phyloP scores from a whole-genome alignment of 2,888 invertebrate species.

The Cartodere bifasciata region DNA sequence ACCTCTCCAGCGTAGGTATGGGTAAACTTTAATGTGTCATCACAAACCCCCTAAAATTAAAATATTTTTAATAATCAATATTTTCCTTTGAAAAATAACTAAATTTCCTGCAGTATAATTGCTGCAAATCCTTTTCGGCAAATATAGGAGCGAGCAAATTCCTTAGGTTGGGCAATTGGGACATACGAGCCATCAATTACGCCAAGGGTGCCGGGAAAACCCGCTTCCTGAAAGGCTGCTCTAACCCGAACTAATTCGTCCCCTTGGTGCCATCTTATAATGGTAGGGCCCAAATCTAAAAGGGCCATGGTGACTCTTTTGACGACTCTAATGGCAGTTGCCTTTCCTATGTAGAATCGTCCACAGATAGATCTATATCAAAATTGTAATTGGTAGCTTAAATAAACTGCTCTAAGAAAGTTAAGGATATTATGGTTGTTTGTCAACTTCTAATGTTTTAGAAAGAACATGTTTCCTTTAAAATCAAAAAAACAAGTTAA shows the following conservation, averaged over 20 bases:
- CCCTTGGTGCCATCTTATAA: conserved; percentile 9
- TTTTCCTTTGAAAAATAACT: conserved; percentile 7
- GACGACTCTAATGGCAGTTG: conserved; percentile 10
- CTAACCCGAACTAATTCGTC: conserved; percentile 7
- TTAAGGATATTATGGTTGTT: no score
- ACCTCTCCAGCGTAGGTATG: conserved; percentile 10
- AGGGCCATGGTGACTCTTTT: conserved; percentile 10
- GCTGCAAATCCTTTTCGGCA: no score
- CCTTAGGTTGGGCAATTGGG: no score
- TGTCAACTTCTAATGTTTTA: no score
- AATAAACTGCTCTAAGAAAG: no score
- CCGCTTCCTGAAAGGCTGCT: conserved; percentile 7
- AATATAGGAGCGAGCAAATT: no score
- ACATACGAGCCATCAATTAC: conserved; percentile 11
- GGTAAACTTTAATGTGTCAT: conserved; percentile 11
- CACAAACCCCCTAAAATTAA: conserved; percentile 10
- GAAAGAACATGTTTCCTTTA: no score
- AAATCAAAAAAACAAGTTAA: no score
- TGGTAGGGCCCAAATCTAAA: conserved; percentile 3
- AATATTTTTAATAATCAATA: no score
- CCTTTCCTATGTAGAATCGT: conserved; percentile 11
- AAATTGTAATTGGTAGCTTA: no score
- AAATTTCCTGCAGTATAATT: conserved; percentile 7
- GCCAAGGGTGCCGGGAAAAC: conserved; percentile 10
- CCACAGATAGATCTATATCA: conserved; percentile 1